Evolutionary conservation across 2,888 invertebrate species (phyloP).

Genomic region (Branchipolynoe longqiensis): DNA sequence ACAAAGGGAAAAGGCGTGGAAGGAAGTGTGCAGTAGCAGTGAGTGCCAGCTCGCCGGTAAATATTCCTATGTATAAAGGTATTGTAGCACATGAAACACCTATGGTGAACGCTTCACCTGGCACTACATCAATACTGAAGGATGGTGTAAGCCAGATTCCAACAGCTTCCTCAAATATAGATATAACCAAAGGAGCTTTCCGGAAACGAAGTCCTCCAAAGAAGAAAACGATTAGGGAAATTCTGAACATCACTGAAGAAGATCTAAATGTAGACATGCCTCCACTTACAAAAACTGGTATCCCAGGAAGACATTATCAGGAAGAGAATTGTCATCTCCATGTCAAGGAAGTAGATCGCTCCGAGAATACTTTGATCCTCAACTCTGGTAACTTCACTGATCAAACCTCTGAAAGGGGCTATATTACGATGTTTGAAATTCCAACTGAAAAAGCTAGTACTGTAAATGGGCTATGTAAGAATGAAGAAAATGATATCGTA

Average conservation of each 20-base stretch:
- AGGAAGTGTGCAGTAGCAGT: background rate
- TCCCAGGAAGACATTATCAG: too few relatives aligned
- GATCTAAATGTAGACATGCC: slow-evolving; percentile 42
- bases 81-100: background rate
- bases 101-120: background rate
- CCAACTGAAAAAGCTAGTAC: too few relatives aligned
- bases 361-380: too few relatives aligned
- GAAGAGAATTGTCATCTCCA: too few relatives aligned
- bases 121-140: background rate
- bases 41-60: background rate
- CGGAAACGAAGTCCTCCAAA: slow-evolving; percentile 11
- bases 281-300: slow-evolving; percentile 1
- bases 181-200: background rate
- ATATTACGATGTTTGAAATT: too few relatives aligned
- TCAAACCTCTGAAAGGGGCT: too few relatives aligned
- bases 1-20: background rate
- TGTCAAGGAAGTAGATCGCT: too few relatives aligned
- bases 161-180: background rate
- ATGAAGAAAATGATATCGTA: too few relatives aligned
- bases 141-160: background rate
- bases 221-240: slow-evolving; percentile 41
- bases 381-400: too few relatives aligned
- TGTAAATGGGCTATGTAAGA: too few relatives aligned
- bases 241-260: slow-evolving; percentile 44
- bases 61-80: too few relatives aligned